phyloP scores from a whole-genome alignment of 2,888 invertebrate species.

The Mystacides longicornis region DNA sequence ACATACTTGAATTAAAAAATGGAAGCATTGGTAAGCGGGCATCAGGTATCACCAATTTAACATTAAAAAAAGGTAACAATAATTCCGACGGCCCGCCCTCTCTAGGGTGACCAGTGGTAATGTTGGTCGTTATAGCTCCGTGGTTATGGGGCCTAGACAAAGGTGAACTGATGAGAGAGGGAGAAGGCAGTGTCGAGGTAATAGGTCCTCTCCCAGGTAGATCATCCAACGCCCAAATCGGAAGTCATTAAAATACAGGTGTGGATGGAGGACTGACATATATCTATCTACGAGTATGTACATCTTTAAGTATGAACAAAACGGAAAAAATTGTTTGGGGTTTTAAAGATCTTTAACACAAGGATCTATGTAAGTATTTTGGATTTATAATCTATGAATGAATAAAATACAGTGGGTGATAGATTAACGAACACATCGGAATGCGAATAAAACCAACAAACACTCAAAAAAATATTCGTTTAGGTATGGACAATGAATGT shows the following conservation, averaged over 20 bases:
- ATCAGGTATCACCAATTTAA: slow-evolving; percentile 17
- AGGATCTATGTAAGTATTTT: background rate
- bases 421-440: too few relatives aligned
- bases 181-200: background rate
- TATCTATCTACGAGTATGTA: background rate
- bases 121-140: slow-evolving; percentile 18
- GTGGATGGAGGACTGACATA: background rate
- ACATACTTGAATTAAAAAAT: background rate
- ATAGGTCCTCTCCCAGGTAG: background rate
- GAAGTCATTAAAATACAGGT: slow-evolving; percentile 1
- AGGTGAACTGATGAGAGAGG: background rate
- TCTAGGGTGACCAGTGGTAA: slow-evolving; percentile 17
- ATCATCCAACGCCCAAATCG: too few relatives aligned
- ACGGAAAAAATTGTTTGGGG: too few relatives aligned
- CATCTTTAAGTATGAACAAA: background rate
- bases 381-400: background rate
- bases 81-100: slow-evolving; percentile 19
- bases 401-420: too few relatives aligned
- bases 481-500: too few relatives aligned
- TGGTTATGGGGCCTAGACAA: slow-evolving; percentile 12
- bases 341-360: background rate
- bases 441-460: too few relatives aligned
- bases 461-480: too few relatives aligned
- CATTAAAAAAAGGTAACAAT: slow-evolving; percentile 14
- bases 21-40: slow-evolving; percentile 2